Evolutionary conservation across 2,797 vertebrate genomes (phyloP).

Genomic region (Characodon lateralis): DNA sequence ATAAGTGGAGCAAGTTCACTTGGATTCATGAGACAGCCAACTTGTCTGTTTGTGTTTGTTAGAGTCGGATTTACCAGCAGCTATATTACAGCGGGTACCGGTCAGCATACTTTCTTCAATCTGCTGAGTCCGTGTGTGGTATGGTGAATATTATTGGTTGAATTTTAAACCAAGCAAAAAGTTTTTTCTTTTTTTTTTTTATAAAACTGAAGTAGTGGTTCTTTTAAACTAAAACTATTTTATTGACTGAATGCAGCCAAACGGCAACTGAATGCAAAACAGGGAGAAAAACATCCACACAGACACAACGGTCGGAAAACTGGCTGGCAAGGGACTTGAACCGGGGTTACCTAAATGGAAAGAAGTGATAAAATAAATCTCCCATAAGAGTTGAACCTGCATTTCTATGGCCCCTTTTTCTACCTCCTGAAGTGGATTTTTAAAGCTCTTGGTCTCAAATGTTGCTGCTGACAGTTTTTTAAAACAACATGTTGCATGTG

Average conservation of each 20-base stretch:
- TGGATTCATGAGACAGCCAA: not conserved
- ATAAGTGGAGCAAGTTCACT: not conserved
- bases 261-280: not conserved
- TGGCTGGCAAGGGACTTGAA: slow-evolving; percentile 1
- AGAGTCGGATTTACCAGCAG: not conserved
- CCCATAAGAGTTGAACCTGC: slow-evolving; percentile 7
- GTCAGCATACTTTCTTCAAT: not conserved
- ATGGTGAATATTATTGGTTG: not conserved
- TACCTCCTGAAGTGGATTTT: slow-evolving; percentile 8
- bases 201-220: not conserved
- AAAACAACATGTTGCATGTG: slow-evolving; percentile 1
- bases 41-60: not conserved
- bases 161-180: not conserved
- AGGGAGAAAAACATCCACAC: not conserved
- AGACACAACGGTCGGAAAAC: not conserved
- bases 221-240: not conserved
- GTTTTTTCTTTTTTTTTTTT: not conserved
- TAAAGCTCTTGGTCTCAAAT: slow-evolving; percentile 10
- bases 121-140: not conserved
- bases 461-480: not conserved
- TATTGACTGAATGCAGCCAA: slow-evolving; percentile 4
- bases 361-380: slow-evolving; percentile 9
- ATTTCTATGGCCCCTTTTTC: not conserved
- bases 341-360: slow-evolving; percentile 7
- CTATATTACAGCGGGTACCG: not conserved